phyloP scores from a whole-genome alignment of 2,113 vertebrate species.

The Oostethus manadensis region DNA sequence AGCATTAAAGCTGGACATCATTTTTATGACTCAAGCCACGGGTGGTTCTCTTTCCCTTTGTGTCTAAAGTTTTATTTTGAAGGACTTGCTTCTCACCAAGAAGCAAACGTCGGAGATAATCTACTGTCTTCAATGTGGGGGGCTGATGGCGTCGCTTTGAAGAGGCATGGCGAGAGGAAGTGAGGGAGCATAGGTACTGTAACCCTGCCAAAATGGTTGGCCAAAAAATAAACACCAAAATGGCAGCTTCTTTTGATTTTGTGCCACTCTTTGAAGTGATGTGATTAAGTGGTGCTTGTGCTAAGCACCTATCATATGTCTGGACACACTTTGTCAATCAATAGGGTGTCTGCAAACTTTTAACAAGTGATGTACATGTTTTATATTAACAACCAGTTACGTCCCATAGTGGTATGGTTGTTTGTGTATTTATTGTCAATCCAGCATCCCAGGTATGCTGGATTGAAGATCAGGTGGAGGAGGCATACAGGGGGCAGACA shows the following conservation, averaged over 20 bases:
- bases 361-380: too few relatives aligned
- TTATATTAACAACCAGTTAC: too few relatives aligned
- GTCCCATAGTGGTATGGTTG: too few relatives aligned
- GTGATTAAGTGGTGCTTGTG: conserved; percentile 10
- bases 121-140: conserved; percentile 40
- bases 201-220: conserved; percentile 36
- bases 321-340: too few relatives aligned
- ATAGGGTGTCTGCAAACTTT: too few relatives aligned
- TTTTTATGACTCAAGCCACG: conserved; percentile 27
- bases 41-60: conserved; percentile 2
- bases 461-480: too few relatives aligned
- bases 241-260: conserved; percentile 53
- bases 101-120: conserved; percentile 41
- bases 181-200: conserved; percentile 4
- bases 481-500: too few relatives aligned
- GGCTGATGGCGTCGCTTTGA: conserved; percentile 21
- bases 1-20: conserved; percentile 19
- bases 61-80: conserved; percentile 25
- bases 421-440: too few relatives aligned
- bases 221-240: conserved; percentile 25
- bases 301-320: too few relatives aligned
- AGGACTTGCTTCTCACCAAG: conserved; percentile 16
- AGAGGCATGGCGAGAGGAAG: conserved; percentile 10
- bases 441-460: too few relatives aligned
- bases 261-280: conserved; percentile 55